phyloP scores from a whole-genome alignment of 2,113 vertebrate species.

The Otolemur garnettii region DNA sequence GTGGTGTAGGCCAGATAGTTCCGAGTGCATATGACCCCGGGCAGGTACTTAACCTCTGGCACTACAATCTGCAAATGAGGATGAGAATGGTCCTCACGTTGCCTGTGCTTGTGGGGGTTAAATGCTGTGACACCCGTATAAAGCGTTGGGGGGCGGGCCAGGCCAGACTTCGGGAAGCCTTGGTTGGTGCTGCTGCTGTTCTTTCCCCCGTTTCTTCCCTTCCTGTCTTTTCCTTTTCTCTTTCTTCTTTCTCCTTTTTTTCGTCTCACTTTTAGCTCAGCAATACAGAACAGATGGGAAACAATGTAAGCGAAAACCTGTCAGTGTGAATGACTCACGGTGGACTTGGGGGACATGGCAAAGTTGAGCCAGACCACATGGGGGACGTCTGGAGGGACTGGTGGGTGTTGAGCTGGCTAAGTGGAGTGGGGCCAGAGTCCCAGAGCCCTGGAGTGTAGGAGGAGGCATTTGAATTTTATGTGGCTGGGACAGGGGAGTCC shows the following conservation, averaged over 20 bases:
- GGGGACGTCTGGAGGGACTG: neutral
- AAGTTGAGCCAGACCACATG: neutral
- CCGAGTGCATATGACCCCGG: neutral
- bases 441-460: neutral
- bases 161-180: neutral
- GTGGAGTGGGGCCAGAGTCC: neutral
- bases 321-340: neutral
- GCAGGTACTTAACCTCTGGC: neutral
- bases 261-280: neutral
- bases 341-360: neutral
- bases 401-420: too few species aligned
- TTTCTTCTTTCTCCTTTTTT: neutral
- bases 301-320: neutral
- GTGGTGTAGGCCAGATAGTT: neutral
- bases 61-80: neutral
- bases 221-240: neutral
- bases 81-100: neutral
- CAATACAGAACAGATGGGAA: neutral
- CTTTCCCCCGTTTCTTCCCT: neutral
- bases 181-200: rapidly evolving
- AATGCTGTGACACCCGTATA: too few species aligned
- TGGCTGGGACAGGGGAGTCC: neutral
- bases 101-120: neutral
- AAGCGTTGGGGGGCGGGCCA: neutral
- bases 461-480: neutral